phyloP scores from a whole-genome alignment of 2,797 vertebrate species.

The Pangasius djambal region DNA sequence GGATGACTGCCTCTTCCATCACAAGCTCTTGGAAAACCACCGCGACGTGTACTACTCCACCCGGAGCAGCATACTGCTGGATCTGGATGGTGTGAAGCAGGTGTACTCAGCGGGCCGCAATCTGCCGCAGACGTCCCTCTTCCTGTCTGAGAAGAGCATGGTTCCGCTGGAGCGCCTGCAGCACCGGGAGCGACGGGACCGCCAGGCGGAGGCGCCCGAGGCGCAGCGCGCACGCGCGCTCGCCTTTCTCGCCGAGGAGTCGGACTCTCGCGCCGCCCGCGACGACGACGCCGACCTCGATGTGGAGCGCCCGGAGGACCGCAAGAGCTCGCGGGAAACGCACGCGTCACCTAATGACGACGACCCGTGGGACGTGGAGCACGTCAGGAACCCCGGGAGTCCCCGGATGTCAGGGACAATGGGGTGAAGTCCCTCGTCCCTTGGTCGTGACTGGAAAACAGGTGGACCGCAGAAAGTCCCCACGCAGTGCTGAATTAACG shows the following conservation, averaged over 20 bases:
- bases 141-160: slow-evolving; percentile 87
- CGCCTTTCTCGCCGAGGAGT: slow-evolving; percentile 63
- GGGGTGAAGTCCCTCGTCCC: slow-evolving; percentile 58
- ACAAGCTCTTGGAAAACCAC: slow-evolving; percentile 88
- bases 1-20: slow-evolving; percentile 86
- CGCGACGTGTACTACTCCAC: slow-evolving; percentile 89
- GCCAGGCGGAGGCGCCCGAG: slow-evolving; percentile 71
- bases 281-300: slow-evolving; percentile 54
- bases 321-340: slow-evolving; percentile 72
- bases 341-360: slow-evolving; percentile 65
- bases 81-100: slow-evolving; percentile 85
- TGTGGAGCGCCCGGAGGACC: slow-evolving; percentile 57
- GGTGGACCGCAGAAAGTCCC: background rate
- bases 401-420: slow-evolving; percentile 67
- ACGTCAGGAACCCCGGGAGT: slow-evolving; percentile 62
- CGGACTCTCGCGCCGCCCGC: slow-evolving; percentile 71
- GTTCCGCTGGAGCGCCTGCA: slow-evolving; percentile 86
- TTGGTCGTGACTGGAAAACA: background rate
- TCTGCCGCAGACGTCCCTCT: slow-evolving; percentile 87
- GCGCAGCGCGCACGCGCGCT: slow-evolving; percentile 62
- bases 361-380: slow-evolving; percentile 75
- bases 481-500: background rate
- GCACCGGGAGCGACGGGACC: slow-evolving; percentile 82
- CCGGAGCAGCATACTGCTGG: slow-evolving; percentile 82
- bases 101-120: slow-evolving; percentile 79